Evolutionary conservation across 2,888 invertebrate genomes (phyloP).

Genomic region (Sceliomorpha sp.): DNA sequence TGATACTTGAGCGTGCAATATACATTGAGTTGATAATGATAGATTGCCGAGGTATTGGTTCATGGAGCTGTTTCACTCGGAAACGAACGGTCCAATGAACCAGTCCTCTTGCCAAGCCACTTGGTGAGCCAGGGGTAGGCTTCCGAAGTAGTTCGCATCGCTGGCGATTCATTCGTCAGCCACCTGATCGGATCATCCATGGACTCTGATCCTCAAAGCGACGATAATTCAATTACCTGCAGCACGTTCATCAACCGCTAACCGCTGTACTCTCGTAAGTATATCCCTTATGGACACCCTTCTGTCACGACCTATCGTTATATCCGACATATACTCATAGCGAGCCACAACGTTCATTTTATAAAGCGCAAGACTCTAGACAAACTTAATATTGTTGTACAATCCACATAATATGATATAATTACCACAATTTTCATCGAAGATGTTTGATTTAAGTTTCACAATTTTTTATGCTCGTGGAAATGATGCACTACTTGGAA

Average conservation of each 20-base stretch:
- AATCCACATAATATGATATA: too few relatives aligned
- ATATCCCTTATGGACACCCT: slow-evolving; percentile 60
- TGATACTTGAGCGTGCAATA: slow-evolving; percentile 30
- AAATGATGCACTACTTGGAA: too few relatives aligned
- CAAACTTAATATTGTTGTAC: too few relatives aligned
- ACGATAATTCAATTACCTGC: slow-evolving; percentile 79
- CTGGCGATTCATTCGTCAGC: slow-evolving; percentile 76
- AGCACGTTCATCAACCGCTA: slow-evolving; percentile 76
- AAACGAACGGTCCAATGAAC: slow-evolving; percentile 52
- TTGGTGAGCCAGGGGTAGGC: slow-evolving; percentile 54
- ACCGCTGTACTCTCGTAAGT: slow-evolving; percentile 65
- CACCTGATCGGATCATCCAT: slow-evolving; percentile 79
- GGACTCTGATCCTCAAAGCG: slow-evolving; percentile 79
- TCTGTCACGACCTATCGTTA: slow-evolving; percentile 44
- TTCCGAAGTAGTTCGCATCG: slow-evolving; percentile 77
- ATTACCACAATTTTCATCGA: too few relatives aligned
- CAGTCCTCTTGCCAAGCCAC: slow-evolving; percentile 43
- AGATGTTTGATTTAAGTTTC: too few relatives aligned
- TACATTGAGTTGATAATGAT: slow-evolving; percentile 41
- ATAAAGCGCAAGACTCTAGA: too few relatives aligned
- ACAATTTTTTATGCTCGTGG: too few relatives aligned
- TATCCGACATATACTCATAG: slow-evolving; percentile 24
- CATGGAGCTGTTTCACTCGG: slow-evolving; percentile 55
- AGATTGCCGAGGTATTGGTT: slow-evolving; percentile 30
- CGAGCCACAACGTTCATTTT: slow-evolving; percentile 34